Evolutionary conservation across 1,140 invertebrate species (phyloP), one percentile per base, ranked within the genome.

Genomic region (Atta texana): DNA sequence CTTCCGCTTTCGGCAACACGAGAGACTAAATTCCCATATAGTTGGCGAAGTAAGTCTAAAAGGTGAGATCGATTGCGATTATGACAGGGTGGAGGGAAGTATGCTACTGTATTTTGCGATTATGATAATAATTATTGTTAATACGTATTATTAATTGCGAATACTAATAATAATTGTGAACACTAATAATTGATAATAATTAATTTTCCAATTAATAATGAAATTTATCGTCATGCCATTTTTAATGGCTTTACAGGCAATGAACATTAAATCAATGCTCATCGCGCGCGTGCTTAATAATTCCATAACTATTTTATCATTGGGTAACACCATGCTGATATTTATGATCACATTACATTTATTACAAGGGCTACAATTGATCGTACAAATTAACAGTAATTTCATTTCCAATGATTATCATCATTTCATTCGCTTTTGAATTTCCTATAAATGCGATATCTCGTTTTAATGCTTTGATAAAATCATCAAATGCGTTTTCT

Each of bases 281-380:
- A 55, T 75, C 66, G 66, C 12, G 39, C 12, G n/a, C n/a, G 63
- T 31, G 7, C 18, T 66, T 34, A 34, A 80, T 68, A 18, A 39
- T 69, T 80, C 21, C 14, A 10, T 21, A 78, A 66, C 44, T 31
- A 78, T 51, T 78, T 78, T 78, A 78, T 49, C 28, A 10, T 57
- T 16, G 55, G 14, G 34, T 24, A 61, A 61, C 28, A 44, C 8
- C 44, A 16, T 1, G 49, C n/a, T 55, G 16, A 53, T 80, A 80
- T 68, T 80, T 68, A 55, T 6, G 63, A 16, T 55, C 61, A 12
- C n/a, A 7, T 53, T 64, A 12, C n/a, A 12, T 53, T 64, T 64
- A 78, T 68, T 44, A 51, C 64, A 31, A 49, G 51, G 61, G 14
- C 59, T 24, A 28, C 49, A n/a, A 71, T 44, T 39, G 16, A 71